phyloP scores from a whole-genome alignment of 2,113 vertebrate species.

The Sylvia atricapilla region DNA sequence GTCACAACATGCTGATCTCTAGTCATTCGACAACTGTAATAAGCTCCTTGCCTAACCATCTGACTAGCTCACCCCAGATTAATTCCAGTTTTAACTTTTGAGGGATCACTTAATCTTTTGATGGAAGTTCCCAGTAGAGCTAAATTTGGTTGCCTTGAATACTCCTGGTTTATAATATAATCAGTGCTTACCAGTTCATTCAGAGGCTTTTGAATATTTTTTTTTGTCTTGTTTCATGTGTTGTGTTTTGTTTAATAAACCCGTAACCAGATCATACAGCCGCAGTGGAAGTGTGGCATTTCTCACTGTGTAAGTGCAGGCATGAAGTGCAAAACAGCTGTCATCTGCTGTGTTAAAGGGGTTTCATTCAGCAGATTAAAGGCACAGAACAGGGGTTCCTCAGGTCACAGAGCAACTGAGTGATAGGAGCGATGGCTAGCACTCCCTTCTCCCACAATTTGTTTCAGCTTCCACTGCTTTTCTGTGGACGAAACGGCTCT shows the following conservation, averaged over 20 bases:
- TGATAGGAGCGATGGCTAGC: background rate
- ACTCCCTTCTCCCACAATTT: background rate
- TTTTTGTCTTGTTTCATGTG: background rate
- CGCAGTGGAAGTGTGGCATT: background rate
- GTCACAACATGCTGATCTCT: background rate
- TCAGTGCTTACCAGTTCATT: background rate
- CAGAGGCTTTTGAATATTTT: background rate
- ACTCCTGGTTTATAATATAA: background rate
- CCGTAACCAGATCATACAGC: background rate
- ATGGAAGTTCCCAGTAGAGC: background rate
- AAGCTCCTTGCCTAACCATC: background rate
- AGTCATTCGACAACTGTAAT: background rate
- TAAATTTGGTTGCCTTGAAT: background rate
- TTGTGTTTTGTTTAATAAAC: background rate
- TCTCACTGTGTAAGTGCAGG: background rate
- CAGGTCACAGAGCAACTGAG: constrained; percentile 12
- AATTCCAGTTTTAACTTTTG: background rate
- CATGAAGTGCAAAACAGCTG: background rate
- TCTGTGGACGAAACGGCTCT: background rate
- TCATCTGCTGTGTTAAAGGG: background rate
- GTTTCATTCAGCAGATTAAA: constrained; percentile 31
- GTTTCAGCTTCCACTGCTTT: background rate
- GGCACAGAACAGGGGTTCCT: background rate
- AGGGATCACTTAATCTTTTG: background rate
- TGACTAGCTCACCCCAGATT: background rate